These are phyloP conservation scores for Brotula barbata DNA, from an alignment of 2,797 vertebrate species.

Conservation along the genomic window DNA sequence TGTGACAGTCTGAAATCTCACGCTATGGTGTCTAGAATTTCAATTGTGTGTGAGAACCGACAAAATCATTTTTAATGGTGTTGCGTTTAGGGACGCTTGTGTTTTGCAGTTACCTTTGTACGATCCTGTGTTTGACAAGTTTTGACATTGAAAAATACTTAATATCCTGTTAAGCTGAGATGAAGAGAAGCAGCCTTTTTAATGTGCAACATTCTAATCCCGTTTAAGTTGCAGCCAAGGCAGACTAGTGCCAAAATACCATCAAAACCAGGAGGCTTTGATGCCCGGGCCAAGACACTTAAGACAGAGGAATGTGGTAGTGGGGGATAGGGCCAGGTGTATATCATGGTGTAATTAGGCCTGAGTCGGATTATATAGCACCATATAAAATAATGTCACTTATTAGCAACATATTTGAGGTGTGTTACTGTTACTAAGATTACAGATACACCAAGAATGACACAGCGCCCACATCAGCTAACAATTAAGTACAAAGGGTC, in stretches of 20 bases:
- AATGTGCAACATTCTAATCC: slow-evolving; percentile 74
- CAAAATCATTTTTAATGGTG: too few relatives aligned
- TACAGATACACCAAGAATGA: slow-evolving; percentile 17
- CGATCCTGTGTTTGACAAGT: slow-evolving; percentile 17
- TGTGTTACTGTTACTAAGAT: slow-evolving; percentile 38
- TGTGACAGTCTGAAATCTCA: too few relatives aligned
- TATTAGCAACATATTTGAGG: slow-evolving; percentile 66
- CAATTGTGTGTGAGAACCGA: not conserved
- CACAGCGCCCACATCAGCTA: slow-evolving; percentile 36
- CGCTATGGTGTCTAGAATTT: not conserved
- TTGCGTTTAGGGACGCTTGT: not conserved
- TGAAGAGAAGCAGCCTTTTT: slow-evolving; percentile 69
- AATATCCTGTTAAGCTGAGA: slow-evolving; percentile 71
- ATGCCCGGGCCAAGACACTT: slow-evolving; percentile 78
- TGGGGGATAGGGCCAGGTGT: slow-evolving; percentile 78
- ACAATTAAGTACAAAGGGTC: slow-evolving; percentile 56
- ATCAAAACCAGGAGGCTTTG: slow-evolving; percentile 80
- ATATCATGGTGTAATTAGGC: slow-evolving; percentile 76
- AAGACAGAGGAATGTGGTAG: slow-evolving; percentile 78
- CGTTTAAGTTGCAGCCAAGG: slow-evolving; percentile 77
- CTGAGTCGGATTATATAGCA: slow-evolving; percentile 75
- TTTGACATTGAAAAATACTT: slow-evolving; percentile 68
- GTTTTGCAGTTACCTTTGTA: slow-evolving; percentile 37
- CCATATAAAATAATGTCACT: slow-evolving; percentile 68
- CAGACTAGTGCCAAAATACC: slow-evolving; percentile 75